Base-by-base conservation (phyloP, 2,888 invertebrate species). In the Carpatolechia fugitivella region DNA sequence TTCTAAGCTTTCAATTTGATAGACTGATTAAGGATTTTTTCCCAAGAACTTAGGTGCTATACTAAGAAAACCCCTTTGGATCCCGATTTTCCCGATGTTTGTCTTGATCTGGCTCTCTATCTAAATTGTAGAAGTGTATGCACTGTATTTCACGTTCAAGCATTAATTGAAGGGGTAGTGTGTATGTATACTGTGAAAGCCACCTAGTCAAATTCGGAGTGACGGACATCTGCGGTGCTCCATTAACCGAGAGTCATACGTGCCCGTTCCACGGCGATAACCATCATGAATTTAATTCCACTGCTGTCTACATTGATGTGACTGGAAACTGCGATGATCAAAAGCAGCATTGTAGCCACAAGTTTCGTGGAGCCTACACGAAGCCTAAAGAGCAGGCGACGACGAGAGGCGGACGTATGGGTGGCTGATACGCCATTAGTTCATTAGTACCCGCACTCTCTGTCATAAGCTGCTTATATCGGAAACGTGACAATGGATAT, bases 131-230 rank as follows among this genome's bases (percentile, higher is more conserved):
- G 24, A 24, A 24, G 24, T 24, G 24, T 24, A 24, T 44, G 44
- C 29, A 13, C 10, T n/a, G 24, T 14, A 24, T 24, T 29, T 20
- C 29, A 44, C 29, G 29, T 44, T 44, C 29, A 13, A 29, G 29
- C 29, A 44, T 44, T 41, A 46, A 46, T 47, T 31, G 30, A 47
- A 47, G 20, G 30, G 30, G 47, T 47, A 31, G 47, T 47, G 47
- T 47, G 47, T 47, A 31, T 47, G 47, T 47, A 47, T 4, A 31
- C 31, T 49, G 82, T 82, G 83, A 86, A 84, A 84, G 85, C 85
- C 79, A 78, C 74, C 86, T 80, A 86, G 86, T 88, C 86, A 85
- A 87, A 88, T 88, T 81, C 84, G 76, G 81, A 87, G 83, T 88
- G 89, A 88, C 86, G 83, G 85, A 82, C 85, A 71, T 73, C 86